Conservation (phyloP, 2,888 invertebrate species). For the Cephus runcator region DNA sequence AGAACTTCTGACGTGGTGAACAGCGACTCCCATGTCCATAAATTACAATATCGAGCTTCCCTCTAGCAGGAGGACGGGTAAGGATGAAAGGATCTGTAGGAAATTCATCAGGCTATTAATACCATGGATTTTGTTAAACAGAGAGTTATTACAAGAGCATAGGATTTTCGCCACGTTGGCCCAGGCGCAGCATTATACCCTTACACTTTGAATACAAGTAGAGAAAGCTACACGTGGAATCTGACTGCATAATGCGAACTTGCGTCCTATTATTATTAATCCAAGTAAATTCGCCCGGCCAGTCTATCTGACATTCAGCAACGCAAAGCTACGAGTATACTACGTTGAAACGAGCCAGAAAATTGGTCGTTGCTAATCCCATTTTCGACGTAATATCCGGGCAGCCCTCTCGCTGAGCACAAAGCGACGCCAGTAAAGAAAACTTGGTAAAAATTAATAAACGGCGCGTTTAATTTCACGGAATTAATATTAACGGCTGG, state of each 20-base stretch:
- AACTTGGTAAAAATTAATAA: conserved; percentile 19
- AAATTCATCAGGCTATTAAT: conserved; percentile 46
- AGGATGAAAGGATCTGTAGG: conserved; percentile 21
- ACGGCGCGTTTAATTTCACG: conserved; percentile 11
- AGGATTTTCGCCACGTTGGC: conserved; percentile 12
- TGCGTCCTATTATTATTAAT: not conserved
- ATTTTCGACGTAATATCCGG: conserved; percentile 2
- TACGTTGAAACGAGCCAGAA: not conserved
- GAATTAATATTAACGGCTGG: conserved; percentile 18
- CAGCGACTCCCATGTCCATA: conserved; percentile 22
- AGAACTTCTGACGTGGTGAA: not conserved
- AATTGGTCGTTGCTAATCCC: conserved; percentile 1
- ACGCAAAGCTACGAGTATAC: not conserved
- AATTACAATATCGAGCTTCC: conserved; percentile 30
- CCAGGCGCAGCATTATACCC: not conserved
- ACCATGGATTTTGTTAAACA: conserved; percentile 31
- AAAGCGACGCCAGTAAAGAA: conserved; percentile 10
- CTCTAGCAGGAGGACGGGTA: conserved; percentile 14
- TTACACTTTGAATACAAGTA: conserved; percentile 7
- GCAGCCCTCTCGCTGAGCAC: not conserved
- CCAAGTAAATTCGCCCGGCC: not conserved
- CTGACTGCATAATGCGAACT: not conserved
- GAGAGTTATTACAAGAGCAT: conserved; percentile 30
- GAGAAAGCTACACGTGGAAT: not conserved
- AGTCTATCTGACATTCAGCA: not conserved